Evolutionary conservation across 1,140 invertebrate species (phyloP).

Genomic region (Saccostrea cuccullata): DNA sequence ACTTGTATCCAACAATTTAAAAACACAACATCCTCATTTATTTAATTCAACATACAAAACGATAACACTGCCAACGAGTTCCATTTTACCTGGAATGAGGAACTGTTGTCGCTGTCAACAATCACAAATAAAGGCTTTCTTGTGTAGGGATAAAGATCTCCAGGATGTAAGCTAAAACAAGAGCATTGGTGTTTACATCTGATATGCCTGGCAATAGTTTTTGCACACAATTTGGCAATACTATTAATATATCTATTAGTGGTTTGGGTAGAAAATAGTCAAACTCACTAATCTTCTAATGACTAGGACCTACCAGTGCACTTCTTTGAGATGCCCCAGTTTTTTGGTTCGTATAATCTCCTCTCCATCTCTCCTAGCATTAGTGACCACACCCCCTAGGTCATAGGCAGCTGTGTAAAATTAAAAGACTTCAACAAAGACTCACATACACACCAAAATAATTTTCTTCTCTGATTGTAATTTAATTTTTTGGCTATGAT

Average conservation of each 20-base stretch:
- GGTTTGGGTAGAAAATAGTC: not conserved
- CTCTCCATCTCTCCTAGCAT: constrained; percentile 88
- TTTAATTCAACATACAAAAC: too few species aligned
- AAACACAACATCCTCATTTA: too few species aligned
- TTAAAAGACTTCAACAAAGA: not conserved
- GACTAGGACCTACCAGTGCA: constrained; percentile 83
- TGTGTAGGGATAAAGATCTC: constrained; percentile 94
- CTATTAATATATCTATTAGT: not conserved
- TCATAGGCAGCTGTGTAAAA: constrained; percentile 89
- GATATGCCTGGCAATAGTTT: not conserved
- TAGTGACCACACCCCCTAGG: constrained; percentile 93
- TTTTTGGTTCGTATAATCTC: constrained; percentile 81
- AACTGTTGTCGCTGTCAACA: constrained; percentile 96
- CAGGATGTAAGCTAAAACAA: constrained; percentile 87
- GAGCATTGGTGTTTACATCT: not conserved
- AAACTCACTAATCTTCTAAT: not conserved
- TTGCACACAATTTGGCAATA: not conserved
- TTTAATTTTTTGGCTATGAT: too few species aligned
- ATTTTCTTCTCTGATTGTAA: too few species aligned
- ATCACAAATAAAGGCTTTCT: constrained; percentile 95
- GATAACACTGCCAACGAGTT: too few species aligned
- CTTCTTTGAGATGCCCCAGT: constrained; percentile 86
- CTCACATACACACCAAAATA: too few species aligned
- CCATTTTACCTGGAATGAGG: constrained; percentile 87
- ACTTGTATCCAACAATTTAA: too few species aligned